phyloP scores from a whole-genome alignment of 2,888 invertebrate genomes.

The Rugalucina vietnamica region DNA sequence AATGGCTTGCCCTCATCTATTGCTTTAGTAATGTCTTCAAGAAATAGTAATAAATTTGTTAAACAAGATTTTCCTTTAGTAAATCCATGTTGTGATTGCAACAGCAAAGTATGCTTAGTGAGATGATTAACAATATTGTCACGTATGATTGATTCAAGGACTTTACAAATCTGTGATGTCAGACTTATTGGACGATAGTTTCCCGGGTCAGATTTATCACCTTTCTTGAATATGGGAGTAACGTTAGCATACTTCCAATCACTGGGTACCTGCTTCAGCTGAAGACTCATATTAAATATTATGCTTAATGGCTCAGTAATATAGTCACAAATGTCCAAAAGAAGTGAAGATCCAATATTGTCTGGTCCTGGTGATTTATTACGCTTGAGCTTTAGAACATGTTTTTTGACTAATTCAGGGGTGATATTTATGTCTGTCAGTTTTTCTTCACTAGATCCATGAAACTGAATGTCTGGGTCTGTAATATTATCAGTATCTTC shows the following conservation, averaged over 20 bases:
- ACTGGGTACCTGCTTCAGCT: not conserved
- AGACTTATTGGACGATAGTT: not conserved
- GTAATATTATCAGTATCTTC: not conserved
- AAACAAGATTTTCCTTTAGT: not conserved
- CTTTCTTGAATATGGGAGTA: conserved; percentile 20
- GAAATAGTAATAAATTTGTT: not conserved
- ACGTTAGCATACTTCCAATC: conserved; percentile 25
- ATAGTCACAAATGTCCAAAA: conserved; percentile 23
- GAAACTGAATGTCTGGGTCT: not conserved
- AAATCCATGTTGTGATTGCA: not conserved
- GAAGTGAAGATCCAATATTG: too few species aligned
- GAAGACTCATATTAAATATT: not conserved
- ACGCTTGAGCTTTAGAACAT: not conserved
- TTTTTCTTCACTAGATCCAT: not conserved
- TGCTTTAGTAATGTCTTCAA: conserved; percentile 2
- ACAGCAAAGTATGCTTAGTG: not conserved
- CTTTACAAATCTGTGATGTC: too few species aligned
- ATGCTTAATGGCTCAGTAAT: not conserved
- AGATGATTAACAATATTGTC: not conserved
- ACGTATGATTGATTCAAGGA: not conserved
- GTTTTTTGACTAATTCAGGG: not conserved
- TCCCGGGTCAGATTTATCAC: conserved; percentile 6
- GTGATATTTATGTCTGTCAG: not conserved
- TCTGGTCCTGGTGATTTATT: too few species aligned
- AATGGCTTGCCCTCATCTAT: not conserved